Percentiles rank a stretch among this genome's conserved stretches.
Evolutionary conservation across 1,140 invertebrate species (phyloP).

Genomic region (Heliconius hewitsoni): DNA sequence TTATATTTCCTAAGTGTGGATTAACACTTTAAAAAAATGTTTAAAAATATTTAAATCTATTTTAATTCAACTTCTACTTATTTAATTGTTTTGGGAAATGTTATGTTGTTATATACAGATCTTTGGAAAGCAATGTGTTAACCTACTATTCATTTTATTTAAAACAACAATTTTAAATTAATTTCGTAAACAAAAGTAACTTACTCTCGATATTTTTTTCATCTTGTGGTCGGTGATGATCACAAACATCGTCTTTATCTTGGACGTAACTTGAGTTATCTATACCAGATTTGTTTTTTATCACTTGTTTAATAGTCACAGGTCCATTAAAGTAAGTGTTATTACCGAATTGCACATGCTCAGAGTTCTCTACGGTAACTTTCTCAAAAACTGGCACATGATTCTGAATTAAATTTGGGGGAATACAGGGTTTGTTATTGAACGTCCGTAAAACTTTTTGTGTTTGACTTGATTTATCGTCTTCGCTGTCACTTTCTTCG

Average conservation of each 20-base stretch:
- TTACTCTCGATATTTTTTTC: slow-evolving; percentile 42
- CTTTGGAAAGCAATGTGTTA: background rate
- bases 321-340: slow-evolving; percentile 73
- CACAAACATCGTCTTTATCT: slow-evolving; percentile 50
- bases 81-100: background rate
- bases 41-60: too few relatives aligned
- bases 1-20: too few relatives aligned
- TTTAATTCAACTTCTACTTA: background rate
- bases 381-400: slow-evolving; percentile 50
- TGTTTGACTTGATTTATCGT: slow-evolving; percentile 38
- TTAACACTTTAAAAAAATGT: too few relatives aligned
- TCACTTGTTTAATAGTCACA: slow-evolving; percentile 67
- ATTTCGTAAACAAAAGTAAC: slow-evolving; percentile 25
- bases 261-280: slow-evolving; percentile 60
- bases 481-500: slow-evolving; percentile 51
- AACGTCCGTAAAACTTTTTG: slow-evolving; percentile 43
- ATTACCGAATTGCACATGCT: slow-evolving; percentile 71
- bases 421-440: slow-evolving; percentile 42
- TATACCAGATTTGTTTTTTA: slow-evolving; percentile 57
- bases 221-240: slow-evolving; percentile 17
- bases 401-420: slow-evolving; percentile 49
- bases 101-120: background rate
- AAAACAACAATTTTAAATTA: background rate
- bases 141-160: background rate
- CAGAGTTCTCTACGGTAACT: slow-evolving; percentile 59